phyloP scores from a whole-genome alignment of 2,888 invertebrate genomes.

The Aleiodes alternator region DNA sequence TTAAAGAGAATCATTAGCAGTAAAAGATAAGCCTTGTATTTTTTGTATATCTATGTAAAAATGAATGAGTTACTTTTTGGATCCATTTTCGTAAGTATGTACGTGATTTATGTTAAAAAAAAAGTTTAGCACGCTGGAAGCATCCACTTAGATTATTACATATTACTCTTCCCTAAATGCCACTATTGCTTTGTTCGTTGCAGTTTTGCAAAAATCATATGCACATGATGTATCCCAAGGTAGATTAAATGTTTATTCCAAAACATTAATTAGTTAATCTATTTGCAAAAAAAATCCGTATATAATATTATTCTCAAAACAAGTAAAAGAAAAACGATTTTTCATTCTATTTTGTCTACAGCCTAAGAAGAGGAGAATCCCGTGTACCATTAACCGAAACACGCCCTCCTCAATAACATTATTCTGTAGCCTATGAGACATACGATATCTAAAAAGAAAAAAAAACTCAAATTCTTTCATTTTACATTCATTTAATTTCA shows the following conservation, averaged over 20 bases:
- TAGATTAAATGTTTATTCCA: background rate
- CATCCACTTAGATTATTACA: constrained; percentile 17
- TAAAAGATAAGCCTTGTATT: too few species aligned
- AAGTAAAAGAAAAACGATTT: constrained; percentile 52
- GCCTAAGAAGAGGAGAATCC: constrained; percentile 79
- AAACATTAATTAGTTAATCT: background rate
- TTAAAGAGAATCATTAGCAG: background rate
- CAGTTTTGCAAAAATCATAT: constrained; percentile 7
- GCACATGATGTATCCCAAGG: too few species aligned
- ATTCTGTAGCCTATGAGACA: constrained; percentile 62
- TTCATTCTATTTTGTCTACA: constrained; percentile 77
- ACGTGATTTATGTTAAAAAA: constrained; percentile 2
- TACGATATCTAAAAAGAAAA: background rate
- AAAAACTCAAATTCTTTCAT: background rate
- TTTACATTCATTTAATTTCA: too few species aligned
- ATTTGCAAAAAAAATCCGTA: background rate
- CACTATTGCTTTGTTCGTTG: constrained; percentile 30
- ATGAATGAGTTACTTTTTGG: constrained; percentile 2
- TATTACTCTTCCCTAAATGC: constrained; percentile 2
- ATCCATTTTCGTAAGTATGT: constrained; percentile 40
- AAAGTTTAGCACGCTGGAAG: constrained; percentile 33
- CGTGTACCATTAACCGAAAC: constrained; percentile 74
- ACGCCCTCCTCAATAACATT: constrained; percentile 64
- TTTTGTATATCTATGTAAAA: background rate
- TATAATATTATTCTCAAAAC: constrained; percentile 33